Conservation (phyloP, 2,113 vertebrate genomes). For the Halichoerus grypus region DNA sequence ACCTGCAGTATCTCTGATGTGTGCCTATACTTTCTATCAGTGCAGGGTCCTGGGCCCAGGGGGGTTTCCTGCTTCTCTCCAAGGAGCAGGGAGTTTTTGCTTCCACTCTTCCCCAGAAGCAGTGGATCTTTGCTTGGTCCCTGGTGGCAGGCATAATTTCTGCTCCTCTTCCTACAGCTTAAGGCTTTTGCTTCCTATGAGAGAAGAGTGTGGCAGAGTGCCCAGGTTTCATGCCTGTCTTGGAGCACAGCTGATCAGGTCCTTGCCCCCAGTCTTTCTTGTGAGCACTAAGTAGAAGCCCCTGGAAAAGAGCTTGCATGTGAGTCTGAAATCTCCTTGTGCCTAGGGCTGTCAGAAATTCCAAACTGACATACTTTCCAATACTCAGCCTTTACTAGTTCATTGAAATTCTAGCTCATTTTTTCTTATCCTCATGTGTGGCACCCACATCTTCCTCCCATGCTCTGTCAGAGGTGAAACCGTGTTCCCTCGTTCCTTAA, state of each 20-base stretch:
- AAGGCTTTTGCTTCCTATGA: not conserved
- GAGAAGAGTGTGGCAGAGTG: not conserved
- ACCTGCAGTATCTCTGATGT: not conserved
- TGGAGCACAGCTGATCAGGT: not conserved
- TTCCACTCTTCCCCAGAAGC: not conserved
- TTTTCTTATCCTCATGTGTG: not conserved
- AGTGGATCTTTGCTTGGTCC: not conserved
- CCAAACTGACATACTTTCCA: not conserved
- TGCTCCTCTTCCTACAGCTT: not conserved
- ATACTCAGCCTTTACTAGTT: not conserved
- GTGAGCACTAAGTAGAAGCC: not conserved
- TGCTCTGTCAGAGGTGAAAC: not conserved
- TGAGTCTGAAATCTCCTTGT: not conserved
- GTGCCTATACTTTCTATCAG: not conserved
- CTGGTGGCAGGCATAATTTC: not conserved
- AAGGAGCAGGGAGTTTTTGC: not conserved
- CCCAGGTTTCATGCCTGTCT: not conserved
- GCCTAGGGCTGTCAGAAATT: not conserved
- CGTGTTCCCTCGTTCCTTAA: not conserved
- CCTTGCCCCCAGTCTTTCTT: not conserved
- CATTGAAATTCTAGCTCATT: slow-evolving; percentile 3
- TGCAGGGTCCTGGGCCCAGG: not conserved
- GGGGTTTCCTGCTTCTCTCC: not conserved
- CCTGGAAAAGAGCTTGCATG: not conserved
- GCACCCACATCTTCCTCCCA: not conserved